Evolutionary conservation across 2,888 invertebrate genomes (phyloP), one percentile per base, ranked within the genome.

Genomic region (Oxytorus armatus): DNA sequence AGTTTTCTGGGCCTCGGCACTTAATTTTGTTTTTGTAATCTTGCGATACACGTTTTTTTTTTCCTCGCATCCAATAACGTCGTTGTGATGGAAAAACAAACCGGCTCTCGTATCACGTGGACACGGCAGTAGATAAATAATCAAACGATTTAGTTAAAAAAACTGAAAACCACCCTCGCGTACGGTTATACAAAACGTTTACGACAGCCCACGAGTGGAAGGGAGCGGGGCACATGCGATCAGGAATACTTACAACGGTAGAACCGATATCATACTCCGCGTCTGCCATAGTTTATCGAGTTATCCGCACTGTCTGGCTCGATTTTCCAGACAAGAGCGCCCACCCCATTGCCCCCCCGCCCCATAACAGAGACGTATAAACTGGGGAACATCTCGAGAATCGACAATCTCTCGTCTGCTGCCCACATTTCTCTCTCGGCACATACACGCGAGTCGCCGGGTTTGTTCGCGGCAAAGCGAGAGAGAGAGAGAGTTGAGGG

Each of bases 281-380:
- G n/a, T n/a, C 47, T 25, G 57, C 57, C 14, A 25, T 44, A 59
- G 59, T 69, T 76, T 76, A 76, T 76, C 70, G 77, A 77, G 65
- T 77, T 59, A 70, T 65, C 70, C 57, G 70, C 49, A 51, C 57
- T 65, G 65, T 65, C 77, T 57, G 65, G 70, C 77, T 59, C 57
- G 33, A 77, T 77, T 73, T 59, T 61, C 29, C 55, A 47, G 36
- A 57, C 63, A 63, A 51, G 42, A 59, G 59, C n/a, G n/a, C n/a
- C n/a, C n/a, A n/a, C n/a, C n/a, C n/a, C n/a, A n/a, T n/a, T n/a
- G n/a, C n/a, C n/a, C n/a, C n/a, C n/a, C n/a, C n/a, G n/a, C n/a
- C n/a, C n/a, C n/a, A n/a, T n/a, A n/a, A n/a, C 5, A 36, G n/a
- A 16, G 10, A 16, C 42, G 23, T 25, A 21, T 11, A 39, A 23